Evolutionary conservation across 92 coral and sea anemone genomes (phyloP).

Genomic region (Anthopleura xanthogrammica): DNA sequence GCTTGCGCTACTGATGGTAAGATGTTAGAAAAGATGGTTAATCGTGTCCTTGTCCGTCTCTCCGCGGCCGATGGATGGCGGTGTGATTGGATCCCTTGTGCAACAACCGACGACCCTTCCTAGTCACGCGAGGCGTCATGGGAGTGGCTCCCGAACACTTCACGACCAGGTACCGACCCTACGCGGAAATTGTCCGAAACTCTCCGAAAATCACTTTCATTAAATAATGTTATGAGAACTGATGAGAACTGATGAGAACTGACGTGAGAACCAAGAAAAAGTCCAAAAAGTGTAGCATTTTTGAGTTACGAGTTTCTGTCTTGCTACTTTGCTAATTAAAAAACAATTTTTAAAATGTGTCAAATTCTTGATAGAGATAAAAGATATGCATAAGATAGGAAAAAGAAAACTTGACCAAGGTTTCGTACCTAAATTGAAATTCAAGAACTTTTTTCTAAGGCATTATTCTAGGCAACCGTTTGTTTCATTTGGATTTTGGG

Average conservation of each 20-base stretch:
- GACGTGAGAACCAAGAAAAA: background rate
- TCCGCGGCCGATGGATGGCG: constrained; percentile 95
- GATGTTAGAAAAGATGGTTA: constrained; percentile 21
- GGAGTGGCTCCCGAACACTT: constrained; percentile 47
- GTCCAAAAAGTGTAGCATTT: too few relatives aligned
- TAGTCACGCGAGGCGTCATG: constrained; percentile 81
- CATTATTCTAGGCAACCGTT: too few relatives aligned
- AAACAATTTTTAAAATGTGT: background rate
- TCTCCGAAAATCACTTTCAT: background rate
- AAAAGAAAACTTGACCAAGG: too few relatives aligned
- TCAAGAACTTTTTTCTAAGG: too few relatives aligned
- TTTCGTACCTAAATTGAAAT: too few relatives aligned
- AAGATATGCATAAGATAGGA: too few relatives aligned
- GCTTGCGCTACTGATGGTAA: constrained; percentile 95
- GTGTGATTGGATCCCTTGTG: constrained; percentile 54
- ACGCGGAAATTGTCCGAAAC: background rate
- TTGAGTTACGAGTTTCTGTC: too few relatives aligned
- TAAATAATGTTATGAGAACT: background rate
- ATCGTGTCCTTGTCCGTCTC: constrained; percentile 60
- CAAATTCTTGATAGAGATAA: too few relatives aligned
- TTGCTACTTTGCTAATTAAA: too few relatives aligned
- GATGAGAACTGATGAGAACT: too few relatives aligned
- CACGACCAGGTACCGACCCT: constrained; percentile 15
- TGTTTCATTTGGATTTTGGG: too few relatives aligned
- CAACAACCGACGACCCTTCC: constrained; percentile 51